Percentiles rank a stretch among this genome's conserved stretches.
phyloP scores from a whole-genome alignment of 2,113 vertebrate genomes.

The Pungitius pungitius region DNA sequence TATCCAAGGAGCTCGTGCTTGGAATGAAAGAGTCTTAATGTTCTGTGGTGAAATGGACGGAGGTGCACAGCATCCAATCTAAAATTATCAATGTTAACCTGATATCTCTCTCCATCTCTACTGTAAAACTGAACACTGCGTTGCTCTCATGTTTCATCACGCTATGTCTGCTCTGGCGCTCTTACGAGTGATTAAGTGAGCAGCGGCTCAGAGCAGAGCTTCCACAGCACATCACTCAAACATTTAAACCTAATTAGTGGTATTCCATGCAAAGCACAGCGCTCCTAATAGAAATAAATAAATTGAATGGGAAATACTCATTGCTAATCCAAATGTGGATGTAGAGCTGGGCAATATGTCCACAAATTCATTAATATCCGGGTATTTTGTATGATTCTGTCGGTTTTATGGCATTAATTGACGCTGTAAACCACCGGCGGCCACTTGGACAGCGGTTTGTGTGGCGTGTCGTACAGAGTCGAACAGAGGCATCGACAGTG shows the following conservation, averaged over 20 bases:
- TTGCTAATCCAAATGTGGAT: slow-evolving; percentile 42
- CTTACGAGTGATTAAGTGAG: slow-evolving; percentile 46
- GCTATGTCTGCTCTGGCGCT: slow-evolving; percentile 4
- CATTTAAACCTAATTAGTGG: slow-evolving; percentile 63
- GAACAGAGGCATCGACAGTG: too few relatives aligned
- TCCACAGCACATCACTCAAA: slow-evolving; percentile 63
- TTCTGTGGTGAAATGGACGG: slow-evolving; percentile 7
- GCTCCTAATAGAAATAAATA: slow-evolving; percentile 47
- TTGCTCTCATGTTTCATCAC: slow-evolving; percentile 35
- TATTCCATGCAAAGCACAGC: slow-evolving; percentile 34
- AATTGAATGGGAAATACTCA: slow-evolving; percentile 38
- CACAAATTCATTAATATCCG: too few relatives aligned
- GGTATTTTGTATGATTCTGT: too few relatives aligned
- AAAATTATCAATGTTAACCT: slow-evolving; percentile 3
- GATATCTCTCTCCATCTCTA: background rate
- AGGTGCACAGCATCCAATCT: background rate
- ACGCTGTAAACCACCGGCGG: too few relatives aligned
- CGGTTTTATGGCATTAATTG: too few relatives aligned
- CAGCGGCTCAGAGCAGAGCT: slow-evolving; percentile 40
- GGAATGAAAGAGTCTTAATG: background rate
- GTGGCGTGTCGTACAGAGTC: too few relatives aligned
- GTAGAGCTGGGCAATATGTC: background rate
- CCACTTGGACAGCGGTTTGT: too few relatives aligned
- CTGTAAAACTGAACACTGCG: background rate
- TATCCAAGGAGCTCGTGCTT: slow-evolving; percentile 5